phyloP scores from a whole-genome alignment of 2,797 vertebrate genomes.

The Natrix natrix region DNA sequence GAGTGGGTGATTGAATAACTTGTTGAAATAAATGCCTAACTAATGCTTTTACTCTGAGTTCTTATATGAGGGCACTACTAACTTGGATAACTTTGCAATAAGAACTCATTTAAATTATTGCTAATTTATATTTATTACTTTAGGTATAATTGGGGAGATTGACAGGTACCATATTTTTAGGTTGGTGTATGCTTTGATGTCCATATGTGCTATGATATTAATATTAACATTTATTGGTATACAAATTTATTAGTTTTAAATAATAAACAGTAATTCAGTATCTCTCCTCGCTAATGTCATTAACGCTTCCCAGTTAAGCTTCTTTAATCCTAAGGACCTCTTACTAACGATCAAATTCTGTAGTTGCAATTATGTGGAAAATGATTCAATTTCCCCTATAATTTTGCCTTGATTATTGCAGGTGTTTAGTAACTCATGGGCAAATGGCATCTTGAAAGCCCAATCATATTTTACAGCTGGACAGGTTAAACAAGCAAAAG shows the following conservation, averaged over 20 bases:
- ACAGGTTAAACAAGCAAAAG: neutral
- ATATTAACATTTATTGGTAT: neutral
- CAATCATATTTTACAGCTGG: neutral
- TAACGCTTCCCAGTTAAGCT: neutral
- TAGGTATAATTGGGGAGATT: neutral
- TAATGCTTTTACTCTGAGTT: neutral
- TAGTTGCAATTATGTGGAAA: neutral
- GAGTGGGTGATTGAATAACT: neutral
- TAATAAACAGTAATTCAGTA: neutral
- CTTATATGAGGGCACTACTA: neutral
- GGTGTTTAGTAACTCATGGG: neutral
- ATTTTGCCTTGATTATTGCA: neutral
- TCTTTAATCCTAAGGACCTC: neutral
- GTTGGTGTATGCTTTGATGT: neutral
- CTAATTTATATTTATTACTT: neutral
- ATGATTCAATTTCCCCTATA: neutral
- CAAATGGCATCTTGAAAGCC: neutral
- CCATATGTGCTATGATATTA: neutral
- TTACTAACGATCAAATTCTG: neutral
- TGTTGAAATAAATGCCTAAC: neutral
- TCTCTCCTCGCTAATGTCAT: neutral
- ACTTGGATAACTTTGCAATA: neutral
- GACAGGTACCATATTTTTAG: neutral
- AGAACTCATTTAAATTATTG: neutral
- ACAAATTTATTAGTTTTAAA: neutral